These are phyloP conservation scores for Etheostoma nigrum DNA, from an alignment of 2,797 vertebrate genomes.

Conservation along the genomic window DNA sequence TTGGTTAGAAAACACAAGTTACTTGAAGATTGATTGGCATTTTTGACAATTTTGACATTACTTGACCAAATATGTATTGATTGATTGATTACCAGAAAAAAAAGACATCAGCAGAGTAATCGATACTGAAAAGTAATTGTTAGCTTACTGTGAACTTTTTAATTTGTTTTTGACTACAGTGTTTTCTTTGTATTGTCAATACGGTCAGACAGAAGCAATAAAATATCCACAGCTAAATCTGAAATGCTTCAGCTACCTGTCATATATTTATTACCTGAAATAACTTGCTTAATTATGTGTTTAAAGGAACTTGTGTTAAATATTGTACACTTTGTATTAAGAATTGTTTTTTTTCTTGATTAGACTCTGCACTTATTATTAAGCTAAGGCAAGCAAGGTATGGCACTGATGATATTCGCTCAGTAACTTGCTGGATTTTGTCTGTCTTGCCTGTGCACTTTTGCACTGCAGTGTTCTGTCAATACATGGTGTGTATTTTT, in stretches of 20 bases:
- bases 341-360: background rate
- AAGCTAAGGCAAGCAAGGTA: background rate
- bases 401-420: constrained; percentile 6
- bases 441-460: constrained; percentile 13
- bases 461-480: constrained; percentile 23
- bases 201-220: background rate
- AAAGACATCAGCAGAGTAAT: background rate
- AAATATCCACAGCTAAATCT: background rate
- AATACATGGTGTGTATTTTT: constrained; percentile 35
- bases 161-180: constrained; percentile 10
- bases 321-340: background rate
- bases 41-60: constrained; percentile 12
- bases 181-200: background rate
- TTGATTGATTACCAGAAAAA: background rate
- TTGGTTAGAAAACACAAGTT: background rate
- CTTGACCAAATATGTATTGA: background rate
- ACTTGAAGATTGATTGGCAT: background rate
- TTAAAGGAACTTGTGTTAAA: background rate
- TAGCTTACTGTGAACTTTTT: background rate
- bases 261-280: background rate
- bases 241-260: background rate
- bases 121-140: background rate
- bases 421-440: constrained; percentile 7
- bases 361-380: background rate
- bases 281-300: background rate